Evolutionary conservation across 30 jellyfish, hydroid and myxozoan genomes (phyloP), one percentile per base, ranked within the genome.

Genomic region (Aurelia coerulea): DNA sequence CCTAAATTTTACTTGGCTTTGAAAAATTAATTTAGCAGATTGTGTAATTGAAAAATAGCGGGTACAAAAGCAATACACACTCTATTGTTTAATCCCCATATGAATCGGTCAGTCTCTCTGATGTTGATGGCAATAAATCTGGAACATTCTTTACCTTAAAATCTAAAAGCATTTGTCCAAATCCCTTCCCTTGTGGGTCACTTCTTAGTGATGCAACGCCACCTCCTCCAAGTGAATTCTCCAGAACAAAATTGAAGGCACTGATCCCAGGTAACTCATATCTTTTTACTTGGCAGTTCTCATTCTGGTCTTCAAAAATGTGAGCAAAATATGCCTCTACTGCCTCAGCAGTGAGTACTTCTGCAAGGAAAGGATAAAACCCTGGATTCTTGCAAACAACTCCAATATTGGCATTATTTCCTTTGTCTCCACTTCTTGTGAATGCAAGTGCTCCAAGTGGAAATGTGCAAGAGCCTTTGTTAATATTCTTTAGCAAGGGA

Each of bases 161-260:
- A 65, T 92, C 98, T 16, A 92, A 85, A 72, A 92, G 73, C 96
- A 92, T 92, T 78, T 92, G 98, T 33, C 98, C 98, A 39, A 51
- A 80, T 11, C 88, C 93, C 74, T 92, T 92, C 29, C 98, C 98
- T 73, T 92, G 98, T 11, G 98, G 98, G 70, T 92, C 98, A 51
- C 95, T 76, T n/a, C 98, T 54, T 51, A 92, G 62, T 29, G 98
- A 92, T 13, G 98, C 98, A 50, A 92, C 75, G 12, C 98, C 98
- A 60, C 98, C 98, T 0, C 98, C 98, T 14, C 98, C 98, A 15
- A 87, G 88, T 3, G 95, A 90, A 59, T 92, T 76, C 80, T 92
- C 96, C 78, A 92, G 72, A 2, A 92, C 98, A 76, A 92, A 92
- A 74, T 92, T 92, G 56, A 92, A 87, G 16, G 97, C 98, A 77